Evolutionary conservation across 1,140 invertebrate genomes (phyloP).

Genomic region (Colletes gigas): DNA sequence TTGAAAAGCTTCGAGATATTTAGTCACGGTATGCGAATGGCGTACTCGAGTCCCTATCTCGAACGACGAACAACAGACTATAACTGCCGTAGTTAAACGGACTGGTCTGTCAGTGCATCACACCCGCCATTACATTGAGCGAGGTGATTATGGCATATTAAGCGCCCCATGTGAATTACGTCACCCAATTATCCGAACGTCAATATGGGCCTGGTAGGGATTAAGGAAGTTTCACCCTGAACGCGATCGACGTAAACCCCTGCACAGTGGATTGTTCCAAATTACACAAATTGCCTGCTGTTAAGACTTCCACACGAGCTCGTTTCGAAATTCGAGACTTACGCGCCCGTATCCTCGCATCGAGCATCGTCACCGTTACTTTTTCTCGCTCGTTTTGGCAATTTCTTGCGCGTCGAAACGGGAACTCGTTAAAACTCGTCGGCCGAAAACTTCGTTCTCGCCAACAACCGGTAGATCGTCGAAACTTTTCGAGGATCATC

Average conservation of each 20-base stretch:
- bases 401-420: background rate
- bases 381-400: background rate
- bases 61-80: slow-evolving; percentile 10
- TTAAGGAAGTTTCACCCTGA: slow-evolving; percentile 45
- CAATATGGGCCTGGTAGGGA: slow-evolving; percentile 3
- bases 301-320: background rate
- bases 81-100: slow-evolving; percentile 37
- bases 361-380: background rate
- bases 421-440: slow-evolving; percentile 37
- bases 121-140: slow-evolving; percentile 36
- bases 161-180: slow-evolving; percentile 51
- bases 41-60: no score
- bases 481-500: slow-evolving; percentile 39
- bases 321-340: background rate
- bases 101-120: slow-evolving; percentile 34
- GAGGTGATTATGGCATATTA: slow-evolving; percentile 56
- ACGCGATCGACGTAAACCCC: background rate
- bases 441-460: background rate
- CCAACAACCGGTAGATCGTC: background rate
- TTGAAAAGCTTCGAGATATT: no score
- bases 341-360: background rate
- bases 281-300: background rate
- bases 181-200: slow-evolving; percentile 57
- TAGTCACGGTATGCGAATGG: no score
- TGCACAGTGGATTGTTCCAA: background rate